A percentile compares a stretch with the other conserved stretches of the same genome.
Evolutionary conservation across 2,113 vertebrate species (phyloP).

Genomic region (Bos javanicus): DNA sequence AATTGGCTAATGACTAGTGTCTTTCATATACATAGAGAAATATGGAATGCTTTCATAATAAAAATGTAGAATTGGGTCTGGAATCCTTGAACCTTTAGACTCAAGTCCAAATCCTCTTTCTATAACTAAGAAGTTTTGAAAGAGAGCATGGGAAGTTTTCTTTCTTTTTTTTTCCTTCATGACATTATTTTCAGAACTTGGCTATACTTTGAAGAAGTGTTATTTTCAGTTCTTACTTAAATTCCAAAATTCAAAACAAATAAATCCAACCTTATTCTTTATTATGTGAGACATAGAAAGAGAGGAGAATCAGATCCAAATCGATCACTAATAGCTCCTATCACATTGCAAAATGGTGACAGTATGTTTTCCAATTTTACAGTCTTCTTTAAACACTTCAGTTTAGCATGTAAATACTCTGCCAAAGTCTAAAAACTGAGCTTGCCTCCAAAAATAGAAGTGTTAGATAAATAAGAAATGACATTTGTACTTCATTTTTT

Average conservation of each 20-base stretch:
- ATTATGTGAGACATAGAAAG: background rate
- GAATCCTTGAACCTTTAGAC: background rate
- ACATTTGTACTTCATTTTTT: slow-evolving; percentile 56
- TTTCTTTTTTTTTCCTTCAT: background rate
- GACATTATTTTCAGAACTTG: background rate
- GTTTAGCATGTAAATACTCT: slow-evolving; percentile 16
- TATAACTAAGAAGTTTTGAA: background rate
- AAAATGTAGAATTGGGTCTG: background rate
- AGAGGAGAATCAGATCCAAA: background rate
- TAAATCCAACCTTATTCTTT: background rate
- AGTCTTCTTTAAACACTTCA: slow-evolving; percentile 17
- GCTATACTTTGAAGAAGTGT: background rate
- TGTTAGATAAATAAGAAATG: slow-evolving; percentile 48
- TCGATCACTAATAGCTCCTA: background rate
- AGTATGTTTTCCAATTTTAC: background rate
- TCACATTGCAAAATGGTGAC: background rate
- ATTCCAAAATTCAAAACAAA: background rate
- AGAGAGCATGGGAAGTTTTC: background rate
- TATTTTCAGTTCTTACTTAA: background rate
- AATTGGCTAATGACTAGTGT: background rate
- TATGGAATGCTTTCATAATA: background rate
- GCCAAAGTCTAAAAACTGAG: slow-evolving; percentile 38
- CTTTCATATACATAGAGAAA: background rate
- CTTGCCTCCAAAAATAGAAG: slow-evolving; percentile 34
- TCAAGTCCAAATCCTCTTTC: background rate